phyloP scores from a whole-genome alignment of 2,888 invertebrate species.

The Penaeus monodon region DNA sequence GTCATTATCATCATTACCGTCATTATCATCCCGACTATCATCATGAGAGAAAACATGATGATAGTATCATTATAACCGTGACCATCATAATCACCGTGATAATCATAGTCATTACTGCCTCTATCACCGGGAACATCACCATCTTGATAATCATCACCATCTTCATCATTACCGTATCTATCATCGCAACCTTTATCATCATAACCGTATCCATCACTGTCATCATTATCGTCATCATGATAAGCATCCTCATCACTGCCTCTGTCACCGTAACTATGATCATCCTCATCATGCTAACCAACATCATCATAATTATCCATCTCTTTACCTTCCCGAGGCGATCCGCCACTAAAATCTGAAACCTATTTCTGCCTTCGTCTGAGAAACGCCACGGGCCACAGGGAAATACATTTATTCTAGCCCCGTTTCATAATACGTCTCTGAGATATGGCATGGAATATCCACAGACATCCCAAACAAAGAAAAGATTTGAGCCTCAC shows the following conservation, averaged over 20 bases:
- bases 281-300: background rate
- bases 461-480: too few species aligned
- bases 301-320: conserved; percentile 2
- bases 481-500: too few species aligned
- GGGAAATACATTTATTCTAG: too few species aligned
- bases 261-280: background rate
- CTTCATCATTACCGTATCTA: background rate
- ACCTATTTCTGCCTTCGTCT: too few species aligned
- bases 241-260: background rate
- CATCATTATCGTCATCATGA: background rate
- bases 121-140: background rate
- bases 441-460: too few species aligned
- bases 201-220: background rate
- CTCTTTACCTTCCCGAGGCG: too few species aligned
- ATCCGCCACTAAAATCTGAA: too few species aligned
- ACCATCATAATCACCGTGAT: background rate
- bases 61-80: conserved; percentile 1
- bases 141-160: background rate
- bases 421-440: too few species aligned
- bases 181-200: background rate
- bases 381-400: too few species aligned
- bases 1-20: background rate
- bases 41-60: background rate
- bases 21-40: background rate
- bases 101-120: background rate